Percentiles rank a stretch among this genome's conserved stretches.
These are phyloP conservation scores for Drosophila kepulauana DNA, from an alignment of 1,140 invertebrate genomes.

Conservation along the genomic window DNA sequence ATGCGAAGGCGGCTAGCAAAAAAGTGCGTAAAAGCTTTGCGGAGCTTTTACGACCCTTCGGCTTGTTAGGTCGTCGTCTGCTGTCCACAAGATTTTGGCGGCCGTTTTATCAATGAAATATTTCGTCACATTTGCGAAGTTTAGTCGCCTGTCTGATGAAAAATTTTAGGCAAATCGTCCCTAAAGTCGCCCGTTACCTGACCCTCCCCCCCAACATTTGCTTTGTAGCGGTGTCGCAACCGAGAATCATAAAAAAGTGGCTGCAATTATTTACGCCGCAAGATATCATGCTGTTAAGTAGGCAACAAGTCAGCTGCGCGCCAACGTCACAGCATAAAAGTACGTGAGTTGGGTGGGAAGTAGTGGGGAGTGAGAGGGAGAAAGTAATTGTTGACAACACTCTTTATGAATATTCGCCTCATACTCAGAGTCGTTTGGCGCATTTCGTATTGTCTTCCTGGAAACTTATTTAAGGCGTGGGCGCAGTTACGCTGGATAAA, in stretches of 20 bases:
- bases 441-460: constrained; percentile 54
- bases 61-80: background rate
- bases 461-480: constrained; percentile 48
- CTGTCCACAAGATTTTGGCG: constrained; percentile 12
- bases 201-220: no score
- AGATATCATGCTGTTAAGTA: constrained; percentile 60
- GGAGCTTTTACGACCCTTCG: constrained; percentile 51
- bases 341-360: background rate
- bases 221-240: background rate
- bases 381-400: constrained; percentile 66
- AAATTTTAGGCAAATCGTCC: constrained; percentile 47
- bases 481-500: constrained; percentile 8
- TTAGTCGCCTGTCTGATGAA: constrained; percentile 58
- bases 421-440: constrained; percentile 7
- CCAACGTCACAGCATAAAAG: constrained; percentile 40
- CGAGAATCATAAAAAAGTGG: constrained; percentile 40
- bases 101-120: constrained; percentile 75
- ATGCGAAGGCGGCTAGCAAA: constrained; percentile 54
- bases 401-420: constrained; percentile 29
- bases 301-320: constrained; percentile 52
- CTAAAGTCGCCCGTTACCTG: background rate
- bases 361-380: constrained; percentile 1
- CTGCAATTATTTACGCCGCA: constrained; percentile 66
- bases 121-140: constrained; percentile 63
- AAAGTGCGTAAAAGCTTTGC: constrained; percentile 72